Evolutionary conservation across 2,113 vertebrate species (phyloP).

Genomic region (Tapirus terrestris): DNA sequence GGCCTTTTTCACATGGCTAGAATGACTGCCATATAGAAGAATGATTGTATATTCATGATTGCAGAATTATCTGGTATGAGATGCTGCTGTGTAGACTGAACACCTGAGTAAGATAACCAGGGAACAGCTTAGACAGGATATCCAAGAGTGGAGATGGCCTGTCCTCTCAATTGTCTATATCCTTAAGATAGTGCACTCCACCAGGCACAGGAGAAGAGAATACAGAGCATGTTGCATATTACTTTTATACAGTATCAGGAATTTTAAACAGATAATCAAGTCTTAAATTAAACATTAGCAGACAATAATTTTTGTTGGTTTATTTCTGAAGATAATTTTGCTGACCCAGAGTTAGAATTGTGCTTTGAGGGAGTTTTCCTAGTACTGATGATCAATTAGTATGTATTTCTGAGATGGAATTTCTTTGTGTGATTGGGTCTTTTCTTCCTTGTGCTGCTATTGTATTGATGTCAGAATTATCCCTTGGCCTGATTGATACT

Average conservation of each 20-base stretch:
- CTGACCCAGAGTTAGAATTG: not conserved
- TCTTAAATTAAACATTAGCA: conserved; percentile 29
- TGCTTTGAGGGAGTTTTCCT: not conserved
- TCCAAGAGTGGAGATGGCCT: not conserved
- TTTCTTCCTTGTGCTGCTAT: not conserved
- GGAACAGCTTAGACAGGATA: not conserved
- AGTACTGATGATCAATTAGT: not conserved
- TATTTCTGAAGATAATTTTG: conserved; percentile 33
- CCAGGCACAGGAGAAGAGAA: not conserved
- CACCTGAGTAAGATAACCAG: not conserved
- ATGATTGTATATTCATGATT: not conserved
- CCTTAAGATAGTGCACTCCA: not conserved
- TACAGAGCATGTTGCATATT: not conserved
- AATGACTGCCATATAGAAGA: not conserved
- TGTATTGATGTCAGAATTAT: not conserved
- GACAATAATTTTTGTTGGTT: not conserved
- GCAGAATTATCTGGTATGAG: not conserved
- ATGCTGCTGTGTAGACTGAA: not conserved
- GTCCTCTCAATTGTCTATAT: not conserved
- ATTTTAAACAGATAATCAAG: not conserved
- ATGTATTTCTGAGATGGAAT: not conserved
- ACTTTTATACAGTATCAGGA: not conserved
- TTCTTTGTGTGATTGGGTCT: not conserved
- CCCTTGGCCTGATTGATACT: not conserved
- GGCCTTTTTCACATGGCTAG: not conserved